Evolutionary conservation across 53 echinoderm and acorn worm genomes (phyloP).

Genomic region (Mesocentrotus franciscanus): DNA sequence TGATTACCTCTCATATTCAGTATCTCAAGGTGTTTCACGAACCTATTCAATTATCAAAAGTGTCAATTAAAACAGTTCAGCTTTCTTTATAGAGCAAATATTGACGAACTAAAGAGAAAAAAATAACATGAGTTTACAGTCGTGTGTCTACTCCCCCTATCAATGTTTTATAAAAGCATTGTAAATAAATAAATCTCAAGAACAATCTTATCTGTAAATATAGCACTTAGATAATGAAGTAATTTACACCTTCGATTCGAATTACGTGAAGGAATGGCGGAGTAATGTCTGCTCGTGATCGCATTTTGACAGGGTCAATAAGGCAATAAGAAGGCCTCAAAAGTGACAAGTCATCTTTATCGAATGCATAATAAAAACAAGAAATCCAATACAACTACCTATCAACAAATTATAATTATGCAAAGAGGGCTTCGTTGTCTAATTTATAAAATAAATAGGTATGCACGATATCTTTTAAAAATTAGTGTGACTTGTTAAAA

Average conservation of each 20-base stretch:
- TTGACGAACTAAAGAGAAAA: neutral
- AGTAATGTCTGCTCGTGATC: neutral
- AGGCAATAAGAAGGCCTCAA: neutral
- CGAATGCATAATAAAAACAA: neutral
- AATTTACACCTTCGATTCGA: neutral
- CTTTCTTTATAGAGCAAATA: neutral
- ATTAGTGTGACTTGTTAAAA: too few species aligned
- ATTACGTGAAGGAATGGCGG: neutral
- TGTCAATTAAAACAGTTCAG: neutral
- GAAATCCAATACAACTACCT: too few species aligned
- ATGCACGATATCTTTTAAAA: too few species aligned
- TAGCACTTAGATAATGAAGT: constrained; percentile 13
- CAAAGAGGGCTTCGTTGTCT: too few species aligned
- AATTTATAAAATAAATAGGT: too few species aligned
- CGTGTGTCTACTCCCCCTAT: neutral
- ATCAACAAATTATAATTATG: too few species aligned
- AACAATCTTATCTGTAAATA: constrained; percentile 43
- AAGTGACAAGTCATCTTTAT: neutral
- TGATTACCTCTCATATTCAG: neutral
- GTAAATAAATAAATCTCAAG: neutral
- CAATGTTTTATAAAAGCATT: neutral
- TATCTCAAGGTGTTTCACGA: constrained; percentile 19
- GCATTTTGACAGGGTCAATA: neutral
- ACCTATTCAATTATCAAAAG: neutral
- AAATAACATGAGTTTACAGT: neutral